Evolutionary conservation across 2,113 vertebrate genomes (phyloP).

Genomic region (Brachyhypopomus gauderio): DNA sequence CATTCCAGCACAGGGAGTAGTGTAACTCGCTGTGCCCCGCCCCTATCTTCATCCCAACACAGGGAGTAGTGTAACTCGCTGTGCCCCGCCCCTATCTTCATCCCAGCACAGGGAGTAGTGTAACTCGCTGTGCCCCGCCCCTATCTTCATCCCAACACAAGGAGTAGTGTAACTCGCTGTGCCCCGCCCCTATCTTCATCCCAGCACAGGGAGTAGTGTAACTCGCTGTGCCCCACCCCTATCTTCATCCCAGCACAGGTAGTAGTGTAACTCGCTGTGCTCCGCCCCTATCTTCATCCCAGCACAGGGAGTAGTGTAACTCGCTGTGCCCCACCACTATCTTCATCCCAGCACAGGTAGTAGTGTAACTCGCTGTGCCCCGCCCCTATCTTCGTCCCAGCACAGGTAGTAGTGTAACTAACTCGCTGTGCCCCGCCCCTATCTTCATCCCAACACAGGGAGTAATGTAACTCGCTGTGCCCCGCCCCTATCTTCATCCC

Average conservation of each 20-base stretch:
- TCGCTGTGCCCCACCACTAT: background rate
- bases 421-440: background rate
- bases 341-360: slow-evolving; percentile 28
- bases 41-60: too few species aligned
- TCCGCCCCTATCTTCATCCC: slow-evolving; percentile 2
- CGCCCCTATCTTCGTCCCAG: slow-evolving; percentile 12
- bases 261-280: slow-evolving; percentile 1
- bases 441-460: slow-evolving; percentile 29
- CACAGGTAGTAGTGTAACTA: slow-evolving; percentile 25
- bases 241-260: slow-evolving; percentile 28
- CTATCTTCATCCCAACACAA: too few species aligned
- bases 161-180: too few species aligned
- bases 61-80: too few species aligned
- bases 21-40: too few species aligned
- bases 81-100: too few species aligned
- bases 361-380: background rate
- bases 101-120: too few species aligned
- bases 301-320: slow-evolving; percentile 28
- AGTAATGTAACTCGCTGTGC: slow-evolving; percentile 1
- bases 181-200: too few species aligned
- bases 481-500: slow-evolving; percentile 3
- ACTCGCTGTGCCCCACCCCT: background rate
- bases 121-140: too few species aligned
- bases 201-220: too few species aligned
- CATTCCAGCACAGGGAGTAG: too few species aligned